Evolutionary conservation across 2,888 invertebrate genomes (phyloP), one percentile per base, ranked within the genome.

Genomic region (Tanytarsus gracilentus): DNA sequence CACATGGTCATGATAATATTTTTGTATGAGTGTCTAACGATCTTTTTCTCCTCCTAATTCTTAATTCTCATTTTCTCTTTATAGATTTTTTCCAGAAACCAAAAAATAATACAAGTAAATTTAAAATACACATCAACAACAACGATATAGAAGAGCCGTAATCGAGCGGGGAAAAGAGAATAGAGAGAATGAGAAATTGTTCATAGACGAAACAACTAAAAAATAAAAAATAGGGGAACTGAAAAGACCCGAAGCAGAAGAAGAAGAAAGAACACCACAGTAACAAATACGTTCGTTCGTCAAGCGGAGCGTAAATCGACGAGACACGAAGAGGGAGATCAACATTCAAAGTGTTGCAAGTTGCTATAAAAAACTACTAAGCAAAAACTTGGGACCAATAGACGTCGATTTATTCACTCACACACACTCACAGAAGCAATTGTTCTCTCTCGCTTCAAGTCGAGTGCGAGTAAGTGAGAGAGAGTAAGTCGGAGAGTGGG

Each of bases 1-100:
- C 44, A 44, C 44, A 44, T 44, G 44, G 44, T 44, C 44, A 44
- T 44, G 23, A 44, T 44, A 44, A 44, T 44, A 23, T 44, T 11
- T 1, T 18, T 44, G 6, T 16, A 3, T 40, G 21, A 23, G 44
- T 44, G 44, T 44, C 36, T 36, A 36, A 36, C 36, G 36, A 36
- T 36, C 36, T 36, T 36, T 36, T 36, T 36, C 36, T 36, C 36
- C 36, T 36, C 11, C n/a, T 14, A 36, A 36, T 30, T n/a, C 4
- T 21, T 21, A 44, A 44, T 44, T 40, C 21, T 44, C 4, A 39
- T 3, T 11, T 18, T 44, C 44, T 44, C 23, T 40, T 44, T 18
- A 18, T 44, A 18, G 11, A 44, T 44, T 44, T 21, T 44, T 18
- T 44, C 44, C 44, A n/a, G n/a, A n/a, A n/a, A n/a, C n/a, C n/a